Conservation (phyloP, 2,797 vertebrate species). For the Mareca strepera region DNA sequence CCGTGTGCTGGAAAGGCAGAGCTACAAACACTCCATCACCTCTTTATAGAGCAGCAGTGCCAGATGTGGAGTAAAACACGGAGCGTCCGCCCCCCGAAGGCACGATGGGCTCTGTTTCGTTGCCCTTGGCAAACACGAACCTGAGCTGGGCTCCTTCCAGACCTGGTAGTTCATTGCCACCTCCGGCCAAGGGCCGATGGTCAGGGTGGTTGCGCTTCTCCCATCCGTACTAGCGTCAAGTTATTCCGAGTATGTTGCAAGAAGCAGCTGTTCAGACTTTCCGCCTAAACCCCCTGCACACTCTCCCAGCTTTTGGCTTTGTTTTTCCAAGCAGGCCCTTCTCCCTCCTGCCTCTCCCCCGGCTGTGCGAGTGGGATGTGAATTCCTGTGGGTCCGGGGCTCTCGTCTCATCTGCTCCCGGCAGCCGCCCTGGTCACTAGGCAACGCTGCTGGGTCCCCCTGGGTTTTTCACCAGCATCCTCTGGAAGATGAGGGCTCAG, state of each 20-base stretch:
- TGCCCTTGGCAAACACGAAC: neutral
- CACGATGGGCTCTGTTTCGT: neutral
- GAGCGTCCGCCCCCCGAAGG: neutral
- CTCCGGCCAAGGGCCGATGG: neutral
- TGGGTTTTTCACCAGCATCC: constrained; percentile 6
- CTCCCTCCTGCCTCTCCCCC: neutral
- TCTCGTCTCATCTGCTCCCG: neutral
- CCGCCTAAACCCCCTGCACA: neutral
- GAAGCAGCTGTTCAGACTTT: neutral
- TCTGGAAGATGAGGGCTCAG: neutral
- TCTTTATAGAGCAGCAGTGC: constrained; percentile 38
- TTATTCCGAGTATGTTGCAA: neutral
- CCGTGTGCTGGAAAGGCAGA: neutral
- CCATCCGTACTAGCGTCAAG: fast-evolving
- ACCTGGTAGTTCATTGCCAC: neutral
- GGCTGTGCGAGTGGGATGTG: neutral
- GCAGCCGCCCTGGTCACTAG: neutral
- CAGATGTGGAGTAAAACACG: neutral
- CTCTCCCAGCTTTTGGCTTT: neutral
- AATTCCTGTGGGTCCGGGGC: neutral
- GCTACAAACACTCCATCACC: constrained; percentile 46
- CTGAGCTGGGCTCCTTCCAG: neutral
- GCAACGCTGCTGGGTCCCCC: neutral
- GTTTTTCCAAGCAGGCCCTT: neutral
- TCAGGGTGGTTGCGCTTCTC: neutral